Evolutionary conservation across 2,113 vertebrate genomes (phyloP).

Genomic region (Myiagra hebetior): DNA sequence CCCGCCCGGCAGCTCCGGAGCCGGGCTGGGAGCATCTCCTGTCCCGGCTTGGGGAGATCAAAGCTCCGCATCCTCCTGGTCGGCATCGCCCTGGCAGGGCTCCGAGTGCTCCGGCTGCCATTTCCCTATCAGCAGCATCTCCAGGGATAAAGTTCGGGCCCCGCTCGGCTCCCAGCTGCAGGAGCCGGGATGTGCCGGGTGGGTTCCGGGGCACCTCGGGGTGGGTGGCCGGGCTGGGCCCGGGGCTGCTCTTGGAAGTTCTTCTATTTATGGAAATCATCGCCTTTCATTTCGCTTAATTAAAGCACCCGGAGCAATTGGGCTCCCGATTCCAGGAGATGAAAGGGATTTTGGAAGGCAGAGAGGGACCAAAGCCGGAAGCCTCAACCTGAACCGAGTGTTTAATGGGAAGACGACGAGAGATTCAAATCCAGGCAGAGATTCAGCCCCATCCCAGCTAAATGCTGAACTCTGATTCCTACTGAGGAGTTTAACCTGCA

Average conservation of each 20-base stretch:
- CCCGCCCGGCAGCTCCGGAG: not conserved
- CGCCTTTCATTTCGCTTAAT: constrained; percentile 56
- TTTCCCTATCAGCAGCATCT: not conserved
- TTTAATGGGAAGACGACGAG: not conserved
- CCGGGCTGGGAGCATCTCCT: accelerated
- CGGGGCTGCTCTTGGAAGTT: constrained; percentile 4
- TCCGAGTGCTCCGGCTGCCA: not conserved
- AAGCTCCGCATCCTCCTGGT: not conserved
- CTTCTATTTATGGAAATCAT: constrained; percentile 49
- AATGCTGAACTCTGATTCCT: not conserved
- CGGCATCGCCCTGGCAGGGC: not conserved
- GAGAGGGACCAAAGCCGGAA: not conserved
- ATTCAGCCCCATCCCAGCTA: not conserved
- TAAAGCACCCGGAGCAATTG: not conserved
- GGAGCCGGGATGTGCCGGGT: not conserved
- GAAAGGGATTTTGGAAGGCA: not conserved
- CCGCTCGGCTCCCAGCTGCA: not conserved
- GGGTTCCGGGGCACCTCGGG: not conserved
- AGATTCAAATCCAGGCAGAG: not conserved
- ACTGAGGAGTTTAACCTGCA: not conserved
- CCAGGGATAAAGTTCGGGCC: not conserved
- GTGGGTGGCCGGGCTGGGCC: not conserved
- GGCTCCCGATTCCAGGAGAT: constrained; percentile 24
- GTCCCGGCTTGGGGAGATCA: accelerated
- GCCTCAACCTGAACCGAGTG: not conserved